Conservation (phyloP, 2,113 vertebrate genomes). For the Chamaetylas fuelleborni region DNA sequence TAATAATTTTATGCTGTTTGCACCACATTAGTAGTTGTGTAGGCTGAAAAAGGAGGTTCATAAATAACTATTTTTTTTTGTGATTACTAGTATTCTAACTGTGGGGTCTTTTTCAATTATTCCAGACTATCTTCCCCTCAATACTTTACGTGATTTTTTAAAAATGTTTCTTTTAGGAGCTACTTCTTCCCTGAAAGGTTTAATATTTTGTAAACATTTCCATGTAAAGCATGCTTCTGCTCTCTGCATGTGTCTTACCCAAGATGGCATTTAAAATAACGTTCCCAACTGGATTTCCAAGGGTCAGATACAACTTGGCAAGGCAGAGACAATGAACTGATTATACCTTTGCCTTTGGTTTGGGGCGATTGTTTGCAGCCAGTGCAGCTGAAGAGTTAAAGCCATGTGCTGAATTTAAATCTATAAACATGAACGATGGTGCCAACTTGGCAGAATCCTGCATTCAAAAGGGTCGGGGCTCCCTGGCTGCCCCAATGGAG, state of each 20-base stretch:
- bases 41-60: background rate
- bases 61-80: background rate
- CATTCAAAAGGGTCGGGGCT: constrained; percentile 42
- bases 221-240: background rate
- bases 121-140: background rate
- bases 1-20: background rate
- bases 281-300: background rate
- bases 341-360: constrained; percentile 62
- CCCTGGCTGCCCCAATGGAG: constrained; percentile 44
- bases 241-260: background rate
- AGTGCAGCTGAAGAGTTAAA: constrained; percentile 70
- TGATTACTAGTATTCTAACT: background rate
- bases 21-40: background rate
- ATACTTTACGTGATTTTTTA: background rate
- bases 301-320: constrained; percentile 27
- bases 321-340: constrained; percentile 33
- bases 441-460: constrained; percentile 58
- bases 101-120: background rate
- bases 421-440: constrained; percentile 53
- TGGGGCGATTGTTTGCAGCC: constrained; percentile 55
- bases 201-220: constrained; percentile 39
- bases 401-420: constrained; percentile 71
- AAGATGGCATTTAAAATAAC: background rate
- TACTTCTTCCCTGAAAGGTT: background rate
- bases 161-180: background rate